Percentiles rank a stretch among this genome's conserved stretches.
Conservation (phyloP, 2,113 vertebrate species). For the Thamnophis sirtalis region DNA sequence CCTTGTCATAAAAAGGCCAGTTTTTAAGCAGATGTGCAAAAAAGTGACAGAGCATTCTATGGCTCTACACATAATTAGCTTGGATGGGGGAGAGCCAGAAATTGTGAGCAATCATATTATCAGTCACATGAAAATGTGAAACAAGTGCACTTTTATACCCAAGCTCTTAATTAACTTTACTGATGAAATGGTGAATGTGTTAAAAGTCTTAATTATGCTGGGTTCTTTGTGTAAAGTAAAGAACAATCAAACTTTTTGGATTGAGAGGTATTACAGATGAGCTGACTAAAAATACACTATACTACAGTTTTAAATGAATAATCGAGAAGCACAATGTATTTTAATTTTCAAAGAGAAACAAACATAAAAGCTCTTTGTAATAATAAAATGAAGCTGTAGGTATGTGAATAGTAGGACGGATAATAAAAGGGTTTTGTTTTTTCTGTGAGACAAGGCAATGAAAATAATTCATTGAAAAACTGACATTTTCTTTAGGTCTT, state of each 20-base stretch:
- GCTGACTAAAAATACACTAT: neutral
- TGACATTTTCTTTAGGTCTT: neutral
- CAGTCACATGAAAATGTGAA: constrained; percentile 4
- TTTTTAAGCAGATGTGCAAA: constrained; percentile 2
- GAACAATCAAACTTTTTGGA: neutral
- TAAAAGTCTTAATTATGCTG: constrained; percentile 2
- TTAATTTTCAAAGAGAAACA: neutral
- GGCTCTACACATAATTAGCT: constrained; percentile 13
- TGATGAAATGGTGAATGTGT: constrained; percentile 7
- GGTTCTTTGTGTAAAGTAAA: neutral
- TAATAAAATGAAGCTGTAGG: neutral
- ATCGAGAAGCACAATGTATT: neutral
- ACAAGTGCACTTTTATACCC: constrained; percentile 7
- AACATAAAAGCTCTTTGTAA: neutral
- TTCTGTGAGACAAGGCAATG: neutral
- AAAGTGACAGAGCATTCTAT: neutral
- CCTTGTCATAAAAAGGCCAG: constrained; percentile 1
- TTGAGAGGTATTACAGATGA: neutral
- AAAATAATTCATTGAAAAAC: neutral
- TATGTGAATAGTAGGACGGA: neutral
- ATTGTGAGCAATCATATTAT: constrained; percentile 8
- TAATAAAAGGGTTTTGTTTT: neutral
- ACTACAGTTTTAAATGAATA: neutral
- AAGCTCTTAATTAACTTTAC: constrained; percentile 25
- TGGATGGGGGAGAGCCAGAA: neutral